These are phyloP conservation scores for Cryptophagus acutangulus DNA, from an alignment of 2,888 invertebrate species.

Conservation along the genomic window DNA sequence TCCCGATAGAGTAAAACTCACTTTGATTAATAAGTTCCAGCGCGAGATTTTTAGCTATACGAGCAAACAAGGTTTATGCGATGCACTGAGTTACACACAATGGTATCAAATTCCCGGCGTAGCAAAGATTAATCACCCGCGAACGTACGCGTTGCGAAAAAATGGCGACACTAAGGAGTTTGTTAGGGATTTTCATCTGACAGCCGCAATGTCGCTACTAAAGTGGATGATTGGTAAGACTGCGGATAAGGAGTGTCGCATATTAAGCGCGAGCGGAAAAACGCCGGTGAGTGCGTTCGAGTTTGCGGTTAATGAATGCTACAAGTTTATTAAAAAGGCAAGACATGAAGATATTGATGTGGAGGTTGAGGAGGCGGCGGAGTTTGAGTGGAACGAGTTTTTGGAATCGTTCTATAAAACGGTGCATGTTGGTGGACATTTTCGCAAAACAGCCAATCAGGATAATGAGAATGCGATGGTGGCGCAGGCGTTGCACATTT, in stretches of 20 bases:
- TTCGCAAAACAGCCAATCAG: conserved; percentile 44
- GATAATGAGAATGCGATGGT: conserved; percentile 28
- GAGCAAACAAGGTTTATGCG: conserved; percentile 51
- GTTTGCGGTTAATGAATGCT: conserved; percentile 67
- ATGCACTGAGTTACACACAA: conserved; percentile 56
- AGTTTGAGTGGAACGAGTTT: conserved; percentile 65
- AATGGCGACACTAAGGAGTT: conserved; percentile 56
- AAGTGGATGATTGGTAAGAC: conserved; percentile 54
- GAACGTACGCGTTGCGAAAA: conserved; percentile 62
- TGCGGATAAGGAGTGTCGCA: conserved; percentile 34
- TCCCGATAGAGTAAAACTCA: conserved; percentile 31
- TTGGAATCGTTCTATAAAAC: conserved; percentile 62
- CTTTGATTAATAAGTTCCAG: conserved; percentile 41
- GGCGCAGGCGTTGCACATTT: conserved; percentile 52
- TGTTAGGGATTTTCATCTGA: conserved; percentile 68
- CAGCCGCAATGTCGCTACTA: conserved; percentile 71
- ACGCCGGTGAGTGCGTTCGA: conserved; percentile 57
- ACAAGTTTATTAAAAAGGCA: conserved; percentile 56
- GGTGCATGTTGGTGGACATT: conserved; percentile 55
- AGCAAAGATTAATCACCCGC: conserved; percentile 64
- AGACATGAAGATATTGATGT: conserved; percentile 61
- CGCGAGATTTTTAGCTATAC: conserved; percentile 47
- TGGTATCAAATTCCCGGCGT: conserved; percentile 60
- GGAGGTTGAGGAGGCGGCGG: conserved; percentile 40
- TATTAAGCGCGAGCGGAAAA: conserved; percentile 53